These are phyloP conservation scores for Orthonyx spaldingii DNA, from an alignment of 2,113 vertebrate species.

Conservation along the genomic window DNA sequence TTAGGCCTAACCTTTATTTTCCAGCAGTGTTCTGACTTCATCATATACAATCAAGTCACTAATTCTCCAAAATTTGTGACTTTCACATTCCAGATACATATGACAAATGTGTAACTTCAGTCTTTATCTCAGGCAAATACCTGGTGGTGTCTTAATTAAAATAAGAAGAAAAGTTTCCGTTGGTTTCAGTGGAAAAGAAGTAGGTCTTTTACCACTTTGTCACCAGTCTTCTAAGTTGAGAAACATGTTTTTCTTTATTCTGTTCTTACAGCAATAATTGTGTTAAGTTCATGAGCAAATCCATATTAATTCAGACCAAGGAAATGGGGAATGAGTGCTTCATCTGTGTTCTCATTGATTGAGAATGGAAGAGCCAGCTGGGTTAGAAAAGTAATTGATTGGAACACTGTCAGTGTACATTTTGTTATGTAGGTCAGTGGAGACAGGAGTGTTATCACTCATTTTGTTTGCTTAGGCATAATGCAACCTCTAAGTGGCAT, in stretches of 20 bases:
- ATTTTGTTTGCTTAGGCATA: conserved; percentile 4
- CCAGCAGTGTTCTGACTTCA: background rate
- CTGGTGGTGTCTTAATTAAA: background rate
- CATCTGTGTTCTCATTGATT: conserved; percentile 15
- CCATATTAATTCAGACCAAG: conserved; percentile 1
- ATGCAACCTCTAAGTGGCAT: background rate
- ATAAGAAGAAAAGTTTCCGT: background rate
- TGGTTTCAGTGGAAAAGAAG: background rate
- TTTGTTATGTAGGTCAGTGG: conserved; percentile 16
- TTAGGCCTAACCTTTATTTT: background rate
- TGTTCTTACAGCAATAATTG: background rate
- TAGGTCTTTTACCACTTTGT: background rate
- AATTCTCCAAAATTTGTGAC: background rate
- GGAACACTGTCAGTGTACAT: background rate
- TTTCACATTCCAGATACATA: background rate
- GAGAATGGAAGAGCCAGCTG: background rate
- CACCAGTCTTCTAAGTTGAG: background rate
- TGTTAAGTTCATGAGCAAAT: conserved; percentile 3
- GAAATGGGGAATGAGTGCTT: background rate
- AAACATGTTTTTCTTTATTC: background rate
- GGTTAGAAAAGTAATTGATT: conserved; percentile 2
- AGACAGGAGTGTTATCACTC: background rate
- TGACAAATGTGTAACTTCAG: background rate
- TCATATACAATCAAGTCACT: background rate
- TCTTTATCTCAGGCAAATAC: background rate